Conservation (phyloP, 2,113 vertebrate species). For the Eira barbara region DNA sequence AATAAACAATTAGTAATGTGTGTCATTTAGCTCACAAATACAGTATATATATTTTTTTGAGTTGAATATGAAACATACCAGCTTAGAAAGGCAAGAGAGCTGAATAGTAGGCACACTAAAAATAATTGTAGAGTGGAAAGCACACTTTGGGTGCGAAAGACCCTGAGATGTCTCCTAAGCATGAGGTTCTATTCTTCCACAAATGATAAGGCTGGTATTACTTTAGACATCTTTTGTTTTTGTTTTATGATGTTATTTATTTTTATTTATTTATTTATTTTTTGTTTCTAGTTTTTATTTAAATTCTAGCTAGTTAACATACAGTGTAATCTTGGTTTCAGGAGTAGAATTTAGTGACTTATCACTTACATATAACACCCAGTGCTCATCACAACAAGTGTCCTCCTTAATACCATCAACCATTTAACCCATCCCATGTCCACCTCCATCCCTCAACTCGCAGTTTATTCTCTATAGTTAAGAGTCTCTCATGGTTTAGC, state of each 20-base stretch:
- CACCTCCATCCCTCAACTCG: neutral
- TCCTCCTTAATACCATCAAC: neutral
- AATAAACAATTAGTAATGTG: slow-evolving; percentile 58
- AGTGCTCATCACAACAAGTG: neutral
- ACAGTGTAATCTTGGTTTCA: neutral
- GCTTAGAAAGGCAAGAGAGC: neutral
- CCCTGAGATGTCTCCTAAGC: neutral
- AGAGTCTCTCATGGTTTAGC: neutral
- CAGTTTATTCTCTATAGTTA: neutral
- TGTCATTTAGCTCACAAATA: slow-evolving; percentile 32
- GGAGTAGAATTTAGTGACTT: neutral
- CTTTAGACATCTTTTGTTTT: neutral
- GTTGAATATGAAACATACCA: neutral
- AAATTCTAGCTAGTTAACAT: neutral
- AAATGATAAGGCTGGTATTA: neutral
- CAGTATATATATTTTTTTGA: neutral
- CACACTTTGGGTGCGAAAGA: neutral
- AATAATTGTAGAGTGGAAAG: neutral
- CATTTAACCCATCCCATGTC: neutral
- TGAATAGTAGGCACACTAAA: neutral
- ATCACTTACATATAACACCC: neutral
- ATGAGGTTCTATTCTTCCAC: neutral
- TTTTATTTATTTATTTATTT: neutral
- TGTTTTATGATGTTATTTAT: neutral
- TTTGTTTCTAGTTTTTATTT: neutral